These are phyloP conservation scores for Caradrina kadenii DNA, from an alignment of 2,888 invertebrate species.

Conservation along the genomic window DNA sequence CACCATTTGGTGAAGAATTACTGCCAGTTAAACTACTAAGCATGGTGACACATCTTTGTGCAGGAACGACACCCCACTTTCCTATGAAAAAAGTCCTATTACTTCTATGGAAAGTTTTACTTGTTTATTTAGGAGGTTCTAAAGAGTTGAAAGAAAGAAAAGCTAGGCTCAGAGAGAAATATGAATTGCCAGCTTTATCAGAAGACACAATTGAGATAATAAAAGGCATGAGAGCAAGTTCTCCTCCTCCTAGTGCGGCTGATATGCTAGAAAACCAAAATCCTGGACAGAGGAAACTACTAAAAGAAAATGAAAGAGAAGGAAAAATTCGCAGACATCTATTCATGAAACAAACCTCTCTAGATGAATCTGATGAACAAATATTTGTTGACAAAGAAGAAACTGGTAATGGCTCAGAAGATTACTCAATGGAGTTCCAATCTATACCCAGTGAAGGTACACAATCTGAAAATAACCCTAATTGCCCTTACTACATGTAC, in stretches of 20 bases:
- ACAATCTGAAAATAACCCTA: slow-evolving; percentile 81
- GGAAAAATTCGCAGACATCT: slow-evolving; percentile 93
- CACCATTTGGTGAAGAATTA: slow-evolving; percentile 94
- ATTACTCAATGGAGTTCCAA: slow-evolving; percentile 91
- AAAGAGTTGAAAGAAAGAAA: slow-evolving; percentile 95
- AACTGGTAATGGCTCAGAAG: slow-evolving; percentile 91
- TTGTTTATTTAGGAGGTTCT: slow-evolving; percentile 98
- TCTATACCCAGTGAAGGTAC: slow-evolving; percentile 83
- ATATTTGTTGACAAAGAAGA: slow-evolving; percentile 94
- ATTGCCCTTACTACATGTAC: slow-evolving; percentile 85
- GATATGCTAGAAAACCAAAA: slow-evolving; percentile 97
- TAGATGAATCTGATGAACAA: slow-evolving; percentile 95
- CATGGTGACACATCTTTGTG: slow-evolving; percentile 99
- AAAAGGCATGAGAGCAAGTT: slow-evolving; percentile 97
- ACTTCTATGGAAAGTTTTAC: slow-evolving; percentile 98
- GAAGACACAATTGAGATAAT: slow-evolving; percentile 99
- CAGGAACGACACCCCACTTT: slow-evolving; percentile 98
- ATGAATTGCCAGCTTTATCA: slow-evolving; percentile 93
- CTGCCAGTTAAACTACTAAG: slow-evolving; percentile 96
- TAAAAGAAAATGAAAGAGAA: slow-evolving; percentile 91
- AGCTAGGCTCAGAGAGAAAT: slow-evolving; percentile 92
- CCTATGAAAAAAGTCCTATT: slow-evolving; percentile 99
- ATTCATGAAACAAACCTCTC: slow-evolving; percentile 97
- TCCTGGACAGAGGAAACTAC: slow-evolving; percentile 91
- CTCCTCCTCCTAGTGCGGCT: slow-evolving; percentile 97